phyloP scores from a whole-genome alignment of 1,140 invertebrate species.

The Pinna nobilis region DNA sequence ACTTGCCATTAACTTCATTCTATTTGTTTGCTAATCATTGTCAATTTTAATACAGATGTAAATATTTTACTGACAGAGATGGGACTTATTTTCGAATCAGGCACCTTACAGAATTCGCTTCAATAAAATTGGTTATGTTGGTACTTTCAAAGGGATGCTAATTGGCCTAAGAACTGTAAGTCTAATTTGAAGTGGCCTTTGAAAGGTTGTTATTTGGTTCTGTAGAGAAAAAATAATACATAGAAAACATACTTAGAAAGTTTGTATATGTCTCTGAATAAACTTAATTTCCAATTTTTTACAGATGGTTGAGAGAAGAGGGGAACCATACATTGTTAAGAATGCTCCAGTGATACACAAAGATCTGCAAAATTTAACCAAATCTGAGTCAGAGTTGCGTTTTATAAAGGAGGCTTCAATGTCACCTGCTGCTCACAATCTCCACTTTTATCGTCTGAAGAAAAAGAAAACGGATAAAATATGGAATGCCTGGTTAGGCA shows the following conservation, averaged over 20 bases:
- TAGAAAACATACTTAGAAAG: neutral
- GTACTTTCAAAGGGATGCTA: no score
- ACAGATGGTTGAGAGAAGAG: conserved; percentile 78
- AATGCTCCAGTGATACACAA: conserved; percentile 80
- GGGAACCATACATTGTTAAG: conserved; percentile 79
- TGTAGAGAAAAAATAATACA: neutral
- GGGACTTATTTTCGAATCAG: no score
- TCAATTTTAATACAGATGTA: no score
- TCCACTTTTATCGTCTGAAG: conserved; percentile 89
- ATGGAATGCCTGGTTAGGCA: conserved; percentile 72
- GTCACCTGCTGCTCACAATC: conserved; percentile 90
- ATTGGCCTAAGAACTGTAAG: no score
- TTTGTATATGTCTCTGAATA: neutral
- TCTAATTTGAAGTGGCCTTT: no score
- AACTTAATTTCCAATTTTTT: neutral
- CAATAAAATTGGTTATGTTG: no score
- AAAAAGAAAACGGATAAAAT: conserved; percentile 83
- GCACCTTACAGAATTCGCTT: no score
- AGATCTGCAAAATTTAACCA: conserved; percentile 85
- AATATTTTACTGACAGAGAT: no score
- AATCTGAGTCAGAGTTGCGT: conserved; percentile 86
- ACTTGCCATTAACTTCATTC: no score
- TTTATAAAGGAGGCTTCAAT: conserved; percentile 93
- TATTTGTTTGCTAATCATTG: no score
- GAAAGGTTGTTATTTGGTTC: neutral